Conservation (phyloP, 2,888 invertebrate genomes). For the Dermolepida albohirtum region DNA sequence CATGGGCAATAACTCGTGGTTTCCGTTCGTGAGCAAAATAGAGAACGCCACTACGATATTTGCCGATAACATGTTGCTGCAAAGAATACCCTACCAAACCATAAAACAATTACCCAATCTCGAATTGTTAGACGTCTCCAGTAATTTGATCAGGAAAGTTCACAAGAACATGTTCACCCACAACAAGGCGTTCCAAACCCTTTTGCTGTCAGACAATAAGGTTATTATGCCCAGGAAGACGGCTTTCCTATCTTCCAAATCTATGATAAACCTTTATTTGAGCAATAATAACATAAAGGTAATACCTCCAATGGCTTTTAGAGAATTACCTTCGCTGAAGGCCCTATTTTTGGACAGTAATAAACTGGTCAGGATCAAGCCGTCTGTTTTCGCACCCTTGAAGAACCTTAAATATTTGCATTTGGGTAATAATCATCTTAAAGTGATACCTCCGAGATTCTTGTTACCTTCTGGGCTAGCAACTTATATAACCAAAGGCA, state of each 20-base stretch:
- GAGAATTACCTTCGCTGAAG: conserved; percentile 49
- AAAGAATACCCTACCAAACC: conserved; percentile 46
- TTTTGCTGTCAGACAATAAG: conserved; percentile 53
- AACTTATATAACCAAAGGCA: conserved; percentile 42
- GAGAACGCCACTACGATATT: conserved; percentile 52
- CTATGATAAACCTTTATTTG: conserved; percentile 56
- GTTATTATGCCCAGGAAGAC: conserved; percentile 53
- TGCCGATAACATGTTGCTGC: conserved; percentile 58
- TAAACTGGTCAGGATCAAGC: conserved; percentile 51
- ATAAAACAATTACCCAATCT: conserved; percentile 53
- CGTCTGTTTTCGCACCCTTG: conserved; percentile 53
- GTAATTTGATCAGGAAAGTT: conserved; percentile 56
- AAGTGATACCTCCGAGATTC: conserved; percentile 41
- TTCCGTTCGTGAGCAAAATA: conserved; percentile 38
- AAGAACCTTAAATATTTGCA: conserved; percentile 57
- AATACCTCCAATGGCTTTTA: conserved; percentile 54
- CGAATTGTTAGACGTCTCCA: conserved; percentile 57
- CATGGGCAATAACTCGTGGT: conserved; percentile 48
- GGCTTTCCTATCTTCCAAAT: conserved; percentile 53
- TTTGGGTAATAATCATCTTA: conserved; percentile 55
- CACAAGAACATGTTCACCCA: conserved; percentile 44
- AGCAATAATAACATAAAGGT: conserved; percentile 57
- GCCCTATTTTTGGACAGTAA: conserved; percentile 60
- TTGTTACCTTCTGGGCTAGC: conserved; percentile 21
- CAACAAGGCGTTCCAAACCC: conserved; percentile 54